Base-by-base conservation (phyloP, 2,888 invertebrate species). In the Stenurella melanura region DNA sequence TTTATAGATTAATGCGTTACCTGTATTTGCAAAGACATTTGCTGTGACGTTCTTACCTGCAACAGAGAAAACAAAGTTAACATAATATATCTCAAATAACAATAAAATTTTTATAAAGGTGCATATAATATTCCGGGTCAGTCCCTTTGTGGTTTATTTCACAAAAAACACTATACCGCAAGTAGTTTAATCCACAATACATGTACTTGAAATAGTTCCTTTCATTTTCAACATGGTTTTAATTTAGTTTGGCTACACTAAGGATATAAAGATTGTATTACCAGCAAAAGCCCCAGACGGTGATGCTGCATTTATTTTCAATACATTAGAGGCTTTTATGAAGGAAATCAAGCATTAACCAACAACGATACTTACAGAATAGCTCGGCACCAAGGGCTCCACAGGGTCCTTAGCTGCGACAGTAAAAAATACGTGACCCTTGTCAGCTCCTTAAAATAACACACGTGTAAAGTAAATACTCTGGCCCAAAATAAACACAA, bases 151-250 rank as follows among this genome's bases (percentile, higher is more conserved):
- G 34, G 15, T 12, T 38, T 38, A 11, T 38, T 17, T 15, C 61
- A 61, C 61, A 61, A 61, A 30, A 18, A n/a, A 63, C 26, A 63
- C 17, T 12, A 18, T 54, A 42, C 42, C 17, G 6, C 19, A 68
- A 57, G 42, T 68, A 50, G 54, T 30, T 56, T 57, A 68, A 54
- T 42, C 42, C 17, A 68, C 19, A 21, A 30, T 54, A 26, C 18
- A 26, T 18, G 17, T 26, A 69, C 68, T 68, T 21, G 34, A 68
- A 69, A 57, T 69, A 56, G 30, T 69, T 69, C 34, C 34, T 57
- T 17, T 64, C 42, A 42, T 42, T 64, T 38, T 42, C 21, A n/a
- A 42, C 21, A 42, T 38, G 34, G 34, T 34, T 61, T 63, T 34
- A 42, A 21, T 42, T 19, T 12, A 9, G 21, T 19, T 42, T 42